These are phyloP conservation scores for Mixornis gularis DNA, from an alignment of 2,113 vertebrate genomes.

Conservation along the genomic window DNA sequence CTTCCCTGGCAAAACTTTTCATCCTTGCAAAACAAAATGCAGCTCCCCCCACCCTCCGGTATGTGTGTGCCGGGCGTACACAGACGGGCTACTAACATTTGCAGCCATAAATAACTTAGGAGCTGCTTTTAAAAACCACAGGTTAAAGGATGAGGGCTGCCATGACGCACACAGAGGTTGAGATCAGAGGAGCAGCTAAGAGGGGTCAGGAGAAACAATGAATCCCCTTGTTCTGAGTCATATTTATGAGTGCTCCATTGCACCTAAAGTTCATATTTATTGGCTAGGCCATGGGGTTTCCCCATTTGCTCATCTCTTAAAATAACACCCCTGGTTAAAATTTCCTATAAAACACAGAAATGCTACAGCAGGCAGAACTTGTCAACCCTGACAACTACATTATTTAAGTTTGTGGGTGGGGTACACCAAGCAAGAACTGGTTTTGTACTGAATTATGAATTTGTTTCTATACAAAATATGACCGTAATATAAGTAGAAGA, in stretches of 20 bases:
- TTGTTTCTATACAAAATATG: not conserved
- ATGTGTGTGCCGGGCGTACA: conserved; percentile 14
- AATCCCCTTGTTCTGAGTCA: conserved; percentile 71
- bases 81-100: conserved; percentile 56
- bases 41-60: not conserved
- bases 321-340: conserved; percentile 73
- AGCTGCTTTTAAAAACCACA: conserved; percentile 69
- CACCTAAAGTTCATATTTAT: conserved; percentile 79
- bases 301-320: conserved; percentile 80
- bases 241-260: conserved; percentile 76
- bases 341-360: conserved; percentile 63
- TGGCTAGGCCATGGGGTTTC: conserved; percentile 70
- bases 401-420: conserved; percentile 54
- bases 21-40: conserved; percentile 37
- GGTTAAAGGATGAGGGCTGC: conserved; percentile 71
- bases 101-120: conserved; percentile 71
- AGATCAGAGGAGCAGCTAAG: conserved; percentile 72
- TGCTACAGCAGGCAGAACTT: conserved; percentile 48
- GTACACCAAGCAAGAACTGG: not conserved
- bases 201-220: conserved; percentile 68
- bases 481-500: not conserved
- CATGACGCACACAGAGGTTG: conserved; percentile 68
- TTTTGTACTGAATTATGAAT: conserved; percentile 16
- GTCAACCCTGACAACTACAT: conserved; percentile 62
- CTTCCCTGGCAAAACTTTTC: conserved; percentile 46